These are phyloP conservation scores for Sesia apiformis DNA, from an alignment of 2,888 invertebrate genomes.

Conservation along the genomic window DNA sequence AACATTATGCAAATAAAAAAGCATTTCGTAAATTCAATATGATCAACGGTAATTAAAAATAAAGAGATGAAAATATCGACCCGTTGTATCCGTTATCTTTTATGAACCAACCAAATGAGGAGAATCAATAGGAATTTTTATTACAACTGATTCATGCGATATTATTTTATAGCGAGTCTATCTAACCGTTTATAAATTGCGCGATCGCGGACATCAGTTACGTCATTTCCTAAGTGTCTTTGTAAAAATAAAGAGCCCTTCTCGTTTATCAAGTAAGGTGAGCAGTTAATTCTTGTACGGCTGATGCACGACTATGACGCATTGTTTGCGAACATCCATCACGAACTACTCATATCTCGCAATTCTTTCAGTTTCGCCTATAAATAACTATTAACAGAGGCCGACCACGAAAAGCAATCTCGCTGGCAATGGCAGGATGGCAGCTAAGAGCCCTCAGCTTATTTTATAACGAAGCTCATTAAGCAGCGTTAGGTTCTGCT, in stretches of 20 bases:
- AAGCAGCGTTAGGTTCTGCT: slow-evolving; percentile 29
- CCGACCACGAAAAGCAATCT: slow-evolving; percentile 69
- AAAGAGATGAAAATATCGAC: slow-evolving; percentile 16
- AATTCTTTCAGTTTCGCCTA: slow-evolving; percentile 52
- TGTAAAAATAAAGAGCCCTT: slow-evolving; percentile 21
- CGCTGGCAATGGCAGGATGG: slow-evolving; percentile 32
- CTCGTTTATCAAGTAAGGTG: slow-evolving; percentile 17
- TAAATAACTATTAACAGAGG: slow-evolving; percentile 65
- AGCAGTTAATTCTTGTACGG: slow-evolving; percentile 18
- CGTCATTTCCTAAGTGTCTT: slow-evolving; percentile 23
- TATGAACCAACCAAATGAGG: slow-evolving; percentile 13
- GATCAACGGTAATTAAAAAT: slow-evolving; percentile 19
- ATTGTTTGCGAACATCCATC: slow-evolving; percentile 36
- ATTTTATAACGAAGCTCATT: slow-evolving; percentile 68
- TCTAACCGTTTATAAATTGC: background rate
- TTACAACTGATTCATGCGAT: background rate
- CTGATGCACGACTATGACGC: slow-evolving; percentile 42
- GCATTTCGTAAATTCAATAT: slow-evolving; percentile 27
- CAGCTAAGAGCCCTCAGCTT: slow-evolving; percentile 61
- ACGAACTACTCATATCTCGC: slow-evolving; percentile 30
- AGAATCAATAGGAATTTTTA: too few relatives aligned
- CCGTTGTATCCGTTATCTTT: slow-evolving; percentile 23
- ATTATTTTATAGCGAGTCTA: background rate
- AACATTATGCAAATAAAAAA: slow-evolving; percentile 46
- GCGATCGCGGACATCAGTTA: slow-evolving; percentile 9